Conservation (phyloP, 2,113 vertebrate genomes). For the zebrafish (Danio rerio) region DNA sequence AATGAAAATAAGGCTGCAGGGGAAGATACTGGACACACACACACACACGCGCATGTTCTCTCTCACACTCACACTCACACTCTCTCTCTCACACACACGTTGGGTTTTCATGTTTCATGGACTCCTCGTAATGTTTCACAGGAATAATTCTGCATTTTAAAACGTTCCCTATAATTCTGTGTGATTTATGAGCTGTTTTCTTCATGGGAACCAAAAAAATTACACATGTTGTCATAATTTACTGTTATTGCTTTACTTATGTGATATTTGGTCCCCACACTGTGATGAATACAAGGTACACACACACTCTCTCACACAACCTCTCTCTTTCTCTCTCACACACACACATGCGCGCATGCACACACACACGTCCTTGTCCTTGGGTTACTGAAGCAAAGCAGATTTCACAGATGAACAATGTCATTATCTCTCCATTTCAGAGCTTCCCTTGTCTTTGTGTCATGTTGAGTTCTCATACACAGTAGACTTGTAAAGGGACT, state of each 20-base stretch:
- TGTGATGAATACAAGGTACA: not conserved
- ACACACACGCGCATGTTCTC: not conserved
- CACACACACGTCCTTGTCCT: not conserved
- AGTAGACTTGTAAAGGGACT: not conserved
- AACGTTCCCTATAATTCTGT: no score
- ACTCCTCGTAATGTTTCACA: no score
- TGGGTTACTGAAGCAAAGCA: constrained; percentile 3
- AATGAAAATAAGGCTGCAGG: not conserved
- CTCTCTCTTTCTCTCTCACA: no score
- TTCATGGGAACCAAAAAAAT: no score
- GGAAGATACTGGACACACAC: constrained; percentile 2
- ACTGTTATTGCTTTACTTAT: no score
- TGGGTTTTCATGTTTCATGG: no score
- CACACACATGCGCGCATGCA: not conserved
- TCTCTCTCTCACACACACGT: not conserved
- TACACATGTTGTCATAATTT: no score
- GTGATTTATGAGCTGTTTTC: no score
- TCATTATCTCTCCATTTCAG: not conserved
- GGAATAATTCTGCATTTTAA: no score
- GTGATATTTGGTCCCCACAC: no score
- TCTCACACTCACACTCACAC: not conserved
- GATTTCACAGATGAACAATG: constrained; percentile 7
- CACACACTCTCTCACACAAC: not conserved
- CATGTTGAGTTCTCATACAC: not conserved
- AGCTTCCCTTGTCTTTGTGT: not conserved